Evolutionary conservation across 1,140 invertebrate genomes (phyloP), one percentile per base, ranked within the genome.

Genomic region (Sarcophaga peregrina): DNA sequence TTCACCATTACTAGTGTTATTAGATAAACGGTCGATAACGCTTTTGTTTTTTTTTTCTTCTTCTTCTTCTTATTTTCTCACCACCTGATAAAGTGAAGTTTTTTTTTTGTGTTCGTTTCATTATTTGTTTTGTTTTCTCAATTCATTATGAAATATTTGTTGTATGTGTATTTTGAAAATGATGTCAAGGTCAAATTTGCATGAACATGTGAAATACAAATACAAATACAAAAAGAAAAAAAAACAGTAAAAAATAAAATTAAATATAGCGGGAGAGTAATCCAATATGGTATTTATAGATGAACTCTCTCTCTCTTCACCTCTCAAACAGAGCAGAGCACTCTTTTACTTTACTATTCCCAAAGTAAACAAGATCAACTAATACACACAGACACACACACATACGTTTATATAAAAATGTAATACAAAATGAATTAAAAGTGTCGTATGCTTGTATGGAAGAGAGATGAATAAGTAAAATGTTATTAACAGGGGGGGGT

Each of bases 101-200:
- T n/a, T 68, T 76, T 50, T 50, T 78, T 50, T 78, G 62, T 72
- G n/a, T 20, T 17, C 6, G 13, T 78, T 50, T 78, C 47, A 50
- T 15, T 78, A 46, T 13, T 73, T n/a, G 10, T 17, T 76, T 50
- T 78, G 47, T 50, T 8, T 78, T 50, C 10, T 78, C n/a, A 20
- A 50, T 50, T 81, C 46, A 81, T 81, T 81, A 47, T 62, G 25
- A 54, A 81, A 81, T 68, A 37, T 37, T 37, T 1, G 1, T 2
- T 58, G 78, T 58, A 58, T 58, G n/a, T n/a, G n/a, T n/a, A n/a
- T n/a, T n/a, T 37, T 37, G n/a, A 78, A 78, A 81, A 81, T 81
- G 80, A 81, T 81, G 80, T 81, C 80, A 81, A 81, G 80, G 80
- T 81, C 80, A 68, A 81, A 68, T 81, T 81, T 81, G 80, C 80